Base-by-base conservation (phyloP, 2,797 vertebrate genomes). In the Protonibea diacanthus region DNA sequence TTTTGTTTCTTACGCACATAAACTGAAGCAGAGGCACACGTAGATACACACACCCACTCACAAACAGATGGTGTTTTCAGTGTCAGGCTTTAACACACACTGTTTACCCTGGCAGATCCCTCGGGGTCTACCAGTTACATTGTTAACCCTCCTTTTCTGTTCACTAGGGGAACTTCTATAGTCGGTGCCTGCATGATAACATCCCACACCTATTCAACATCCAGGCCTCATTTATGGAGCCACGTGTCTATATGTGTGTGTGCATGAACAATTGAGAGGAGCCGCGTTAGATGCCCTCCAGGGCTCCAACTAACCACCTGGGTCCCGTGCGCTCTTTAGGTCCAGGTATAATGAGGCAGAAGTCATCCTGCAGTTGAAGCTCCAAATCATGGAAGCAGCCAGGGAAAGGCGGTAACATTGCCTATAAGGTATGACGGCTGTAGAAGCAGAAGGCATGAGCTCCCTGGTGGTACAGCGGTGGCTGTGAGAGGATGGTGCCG, bases 61-160 rank as follows among this genome's bases (percentile, higher is more conserved):
- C 68, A 42, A 59, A 53, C 70, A 76, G 13, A 71, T 14, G 13
- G 0, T 69, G 48, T 83, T 88, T 83, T 75, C 25, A 64, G 49
- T 62, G 69, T 67, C 59, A 29, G 67, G 27, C 18, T 75, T 65
- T 68, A 79, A 40, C 53, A 62, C 21, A 49, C 67, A 68, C 62
- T 75, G 80, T 86, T 91, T 85, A 85, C 78, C 68, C 48, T 21
- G 17, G 29, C 52, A 74, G 45, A 64, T 84, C 80, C 74, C 83
- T 68, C 0, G 7, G 62, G 90, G 72, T 71, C 67, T 66, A 57
- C 65, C 62, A 40, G 45, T 78, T 77, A 71, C 78, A 80, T 69
- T 74, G 67, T 88, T 87, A 85, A 71, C 74, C 70, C 60, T 68
- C 40, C 51, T 68, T 1, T 56, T 70, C 18, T 73, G 12, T 29